Evolutionary conservation across 2,797 vertebrate genomes (phyloP).

Genomic region (Rhinogobio ventralis): DNA sequence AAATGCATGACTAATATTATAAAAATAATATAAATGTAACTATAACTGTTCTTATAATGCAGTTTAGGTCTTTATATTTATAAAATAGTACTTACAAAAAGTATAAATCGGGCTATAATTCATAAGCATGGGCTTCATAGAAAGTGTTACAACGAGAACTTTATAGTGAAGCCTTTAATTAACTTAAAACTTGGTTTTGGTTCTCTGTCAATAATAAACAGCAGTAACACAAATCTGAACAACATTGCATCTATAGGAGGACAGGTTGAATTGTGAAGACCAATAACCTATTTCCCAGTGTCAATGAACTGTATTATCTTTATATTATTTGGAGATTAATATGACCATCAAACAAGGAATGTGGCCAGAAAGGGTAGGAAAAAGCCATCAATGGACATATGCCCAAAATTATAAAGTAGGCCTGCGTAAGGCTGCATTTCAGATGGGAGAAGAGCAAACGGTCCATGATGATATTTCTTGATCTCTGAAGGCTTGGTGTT

Average conservation of each 20-base stretch:
- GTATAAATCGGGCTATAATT: too few relatives aligned
- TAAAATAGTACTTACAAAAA: too few relatives aligned
- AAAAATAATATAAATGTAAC: too few relatives aligned
- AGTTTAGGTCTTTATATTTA: too few relatives aligned
- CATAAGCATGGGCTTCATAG: too few relatives aligned
- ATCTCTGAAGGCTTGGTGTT: neutral
- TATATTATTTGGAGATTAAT: constrained; percentile 91
- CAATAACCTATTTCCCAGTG: constrained; percentile 77
- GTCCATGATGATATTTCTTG: neutral
- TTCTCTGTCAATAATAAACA: neutral
- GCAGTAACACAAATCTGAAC: constrained; percentile 24
- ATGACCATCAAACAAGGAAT: constrained; percentile 83
- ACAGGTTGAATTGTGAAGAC: constrained; percentile 73
- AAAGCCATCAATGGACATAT: constrained; percentile 74
- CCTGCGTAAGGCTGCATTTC: neutral
- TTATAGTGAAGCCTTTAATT: neutral
- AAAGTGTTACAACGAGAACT: too few relatives aligned
- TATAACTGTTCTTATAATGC: too few relatives aligned
- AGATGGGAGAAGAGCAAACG: neutral
- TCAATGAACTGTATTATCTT: constrained; percentile 86
- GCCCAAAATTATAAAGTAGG: constrained; percentile 74
- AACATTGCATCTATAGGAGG: constrained; percentile 82
- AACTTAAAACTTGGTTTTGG: neutral
- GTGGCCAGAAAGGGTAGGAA: constrained; percentile 61
- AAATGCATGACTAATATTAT: too few relatives aligned